Base-by-base conservation (phyloP, 2,113 vertebrate species). In the Mustela nigripes region DNA sequence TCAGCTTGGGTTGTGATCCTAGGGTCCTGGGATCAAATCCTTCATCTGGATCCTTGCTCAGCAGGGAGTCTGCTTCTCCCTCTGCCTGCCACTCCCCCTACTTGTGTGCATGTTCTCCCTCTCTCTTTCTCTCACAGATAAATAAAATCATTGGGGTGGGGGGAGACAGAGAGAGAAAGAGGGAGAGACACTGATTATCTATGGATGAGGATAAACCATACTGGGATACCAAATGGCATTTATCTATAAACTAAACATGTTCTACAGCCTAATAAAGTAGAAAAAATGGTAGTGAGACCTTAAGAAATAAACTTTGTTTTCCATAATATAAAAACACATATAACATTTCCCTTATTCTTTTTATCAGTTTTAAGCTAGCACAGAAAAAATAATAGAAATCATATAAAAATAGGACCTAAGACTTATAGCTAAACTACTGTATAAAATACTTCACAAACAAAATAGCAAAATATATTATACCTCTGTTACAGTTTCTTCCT, bases 211-310 rank as follows among this genome's bases (percentile, higher is more conserved):
- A 91, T 31, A 76, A 88, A 22, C 79, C 85, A 94, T 79, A 97
- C 90, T 67, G 60, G 36, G 81, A 98, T 76, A 96, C 76, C 98
- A 98, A 98, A 63, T 63, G 80, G 60, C 79, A 98, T 93, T 96
- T 87, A 97, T 31, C 56, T 87, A 14, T 65, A 85, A 98, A 97
- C 6, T 56, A 88, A 98, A 94, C 39, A 96, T 81, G 65, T 36
- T 86, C 71, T 96, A 33, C 11, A 80, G 83, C 50, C 95, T 73
- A 86, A 98, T 80, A 80, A 67, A 69, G 82, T 42, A 63, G 67
- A 48, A 78, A 93, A 98, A 89, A 16, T 4, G 84, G 58, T 97
- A 98, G 80, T 84, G 14, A 90, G 9, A n/a, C 3, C 10, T 93
- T 74, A 95, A 92, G 48, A 63, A 26, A 60, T 71, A 92, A 31